Conservation (phyloP, 2,888 invertebrate species). For the Ramazzottius varieornatus region DNA sequence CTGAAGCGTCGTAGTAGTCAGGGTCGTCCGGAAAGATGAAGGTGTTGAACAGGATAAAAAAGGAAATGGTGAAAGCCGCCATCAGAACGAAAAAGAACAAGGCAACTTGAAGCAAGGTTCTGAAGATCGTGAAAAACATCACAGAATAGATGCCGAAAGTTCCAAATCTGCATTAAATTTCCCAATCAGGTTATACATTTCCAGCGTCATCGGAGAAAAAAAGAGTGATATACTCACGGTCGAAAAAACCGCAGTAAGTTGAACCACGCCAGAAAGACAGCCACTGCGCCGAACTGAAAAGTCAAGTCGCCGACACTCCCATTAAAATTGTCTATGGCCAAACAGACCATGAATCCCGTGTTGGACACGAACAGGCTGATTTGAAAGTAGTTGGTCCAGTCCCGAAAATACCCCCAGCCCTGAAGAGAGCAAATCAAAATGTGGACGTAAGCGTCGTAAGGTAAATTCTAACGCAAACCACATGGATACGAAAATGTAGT, state of each 20-base stretch:
- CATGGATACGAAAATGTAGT: too few relatives aligned
- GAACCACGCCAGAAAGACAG: not conserved
- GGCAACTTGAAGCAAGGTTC: not conserved
- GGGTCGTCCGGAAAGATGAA: not conserved
- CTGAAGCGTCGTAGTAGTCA: not conserved
- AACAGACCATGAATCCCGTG: not conserved
- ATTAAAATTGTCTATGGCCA: not conserved
- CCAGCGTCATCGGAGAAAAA: not conserved
- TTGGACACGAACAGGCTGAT: not conserved
- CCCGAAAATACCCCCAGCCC: not conserved
- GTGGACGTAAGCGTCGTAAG: not conserved
- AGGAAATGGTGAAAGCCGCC: not conserved
- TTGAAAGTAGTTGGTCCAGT: slow-evolving; percentile 1
- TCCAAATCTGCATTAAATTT: not conserved
- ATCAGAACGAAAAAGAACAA: not conserved
- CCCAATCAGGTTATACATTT: too few relatives aligned
- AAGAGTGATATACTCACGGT: not conserved
- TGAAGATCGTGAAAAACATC: not conserved
- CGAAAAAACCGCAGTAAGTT: not conserved
- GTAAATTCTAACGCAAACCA: too few relatives aligned
- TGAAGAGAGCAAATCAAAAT: not conserved
- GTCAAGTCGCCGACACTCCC: not conserved
- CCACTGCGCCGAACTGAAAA: not conserved
- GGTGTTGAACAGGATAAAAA: not conserved
- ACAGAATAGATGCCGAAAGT: not conserved